Evolutionary conservation across 2,113 vertebrate genomes (phyloP).

Genomic region (Neopipo cinnamomea): DNA sequence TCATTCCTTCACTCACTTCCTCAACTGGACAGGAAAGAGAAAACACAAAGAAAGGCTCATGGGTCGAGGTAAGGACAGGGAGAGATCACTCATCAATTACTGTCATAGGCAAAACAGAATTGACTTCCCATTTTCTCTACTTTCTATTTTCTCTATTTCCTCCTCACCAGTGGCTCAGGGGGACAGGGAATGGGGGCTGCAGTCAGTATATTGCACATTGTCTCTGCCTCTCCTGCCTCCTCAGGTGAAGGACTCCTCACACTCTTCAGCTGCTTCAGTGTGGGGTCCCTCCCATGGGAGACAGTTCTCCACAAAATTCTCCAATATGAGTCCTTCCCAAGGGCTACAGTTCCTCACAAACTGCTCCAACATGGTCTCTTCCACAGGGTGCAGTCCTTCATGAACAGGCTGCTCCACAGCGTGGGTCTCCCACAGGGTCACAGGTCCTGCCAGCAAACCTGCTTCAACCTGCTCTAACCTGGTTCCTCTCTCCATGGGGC

Average conservation of each 20-base stretch:
- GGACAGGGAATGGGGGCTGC: background rate
- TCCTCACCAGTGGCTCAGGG: too few species aligned
- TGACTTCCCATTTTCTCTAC: background rate
- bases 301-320: background rate
- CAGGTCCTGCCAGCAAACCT: background rate
- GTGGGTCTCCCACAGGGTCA: background rate
- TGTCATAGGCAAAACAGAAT: rapidly evolving
- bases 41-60: background rate
- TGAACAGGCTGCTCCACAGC: background rate
- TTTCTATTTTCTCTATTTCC: background rate
- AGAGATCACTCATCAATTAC: background rate
- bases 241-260: background rate
- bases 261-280: background rate
- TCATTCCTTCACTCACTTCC: background rate
- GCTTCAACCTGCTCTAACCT: rapidly evolving
- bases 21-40: background rate
- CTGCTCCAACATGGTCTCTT: background rate
- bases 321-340: rapidly evolving
- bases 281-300: background rate
- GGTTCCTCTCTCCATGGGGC: background rate
- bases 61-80: background rate
- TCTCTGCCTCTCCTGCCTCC: background rate
- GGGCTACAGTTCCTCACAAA: background rate
- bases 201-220: background rate
- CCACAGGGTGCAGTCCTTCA: rapidly evolving